phyloP scores from a whole-genome alignment of 2,888 invertebrate genomes.

The Ctenicera cuprea region DNA sequence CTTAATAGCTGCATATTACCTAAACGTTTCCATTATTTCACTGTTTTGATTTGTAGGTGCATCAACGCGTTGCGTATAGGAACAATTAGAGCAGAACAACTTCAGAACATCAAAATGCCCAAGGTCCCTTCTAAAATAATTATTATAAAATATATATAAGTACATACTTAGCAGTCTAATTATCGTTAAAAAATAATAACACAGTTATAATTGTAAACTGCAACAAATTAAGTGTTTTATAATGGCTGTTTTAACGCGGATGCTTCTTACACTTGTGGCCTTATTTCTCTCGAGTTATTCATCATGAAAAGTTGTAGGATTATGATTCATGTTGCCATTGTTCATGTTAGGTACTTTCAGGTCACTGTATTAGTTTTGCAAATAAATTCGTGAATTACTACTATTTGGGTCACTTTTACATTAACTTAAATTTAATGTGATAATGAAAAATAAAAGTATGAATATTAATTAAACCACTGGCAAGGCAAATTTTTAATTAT shows the following conservation, averaged over 20 bases:
- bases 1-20: no score
- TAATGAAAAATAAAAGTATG: no score
- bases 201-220: constrained; percentile 37
- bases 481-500: no score
- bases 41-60: no score
- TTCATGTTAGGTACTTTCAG: constrained; percentile 20
- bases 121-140: constrained; percentile 12
- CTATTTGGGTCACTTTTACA: background rate
- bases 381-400: constrained; percentile 8
- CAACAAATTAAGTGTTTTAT: constrained; percentile 31
- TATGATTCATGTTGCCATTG: constrained; percentile 12
- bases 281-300: constrained; percentile 22
- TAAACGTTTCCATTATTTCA: no score
- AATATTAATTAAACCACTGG: no score
- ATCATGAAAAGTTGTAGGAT: constrained; percentile 18
- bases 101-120: background rate
- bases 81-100: constrained; percentile 6
- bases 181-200: constrained; percentile 21
- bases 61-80: background rate
- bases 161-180: background rate
- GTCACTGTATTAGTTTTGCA: constrained; percentile 14
- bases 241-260: constrained; percentile 31
- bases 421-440: no score
- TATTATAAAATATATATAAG: background rate
- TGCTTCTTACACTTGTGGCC: constrained; percentile 28